Evolutionary conservation across 2,888 invertebrate species (phyloP), one percentile per base, ranked within the genome.

Genomic region (Ennomos fuscantarius): DNA sequence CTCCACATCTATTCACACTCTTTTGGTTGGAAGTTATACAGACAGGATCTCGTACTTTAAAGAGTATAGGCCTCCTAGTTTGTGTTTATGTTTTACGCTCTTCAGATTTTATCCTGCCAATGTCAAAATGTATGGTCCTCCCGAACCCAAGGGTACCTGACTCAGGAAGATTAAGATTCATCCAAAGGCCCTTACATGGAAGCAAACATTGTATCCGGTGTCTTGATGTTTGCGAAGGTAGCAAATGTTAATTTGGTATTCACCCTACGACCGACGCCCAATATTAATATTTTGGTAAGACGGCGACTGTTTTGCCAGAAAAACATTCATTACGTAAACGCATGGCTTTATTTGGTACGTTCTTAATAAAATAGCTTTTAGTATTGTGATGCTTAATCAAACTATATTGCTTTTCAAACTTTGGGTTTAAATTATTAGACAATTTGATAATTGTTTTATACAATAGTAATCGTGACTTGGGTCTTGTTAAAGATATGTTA

Each of bases 231-330:
- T 91, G 87, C 79, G 61, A 90, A 91, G 91, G 91, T 91, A 89
- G 76, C 81, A 79, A 79, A 90, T 91, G 91, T 92, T 91, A 92
- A 92, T 92, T 91, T 88, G 78, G 87, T 88, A 90, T 92, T 92
- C 91, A 89, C 88, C 90, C 89, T 81, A 74, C 72, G 68, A 72
- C 76, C 57, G 47, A 79, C 73, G 73, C 72, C 78, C 76, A 81
- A 87, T 89, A 90, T 91, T 90, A 89, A 90, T 90, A 90, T 89
- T 89, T 86, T 74, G 86, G 69, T 68, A 67, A 70, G 67, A 66
- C 72, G 56, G 60, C 51, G 63, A 63, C 68, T 59, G 69, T 65
- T 62, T 66, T 64, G 71, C 60, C 67, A 62, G 70, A 73, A 74
- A 82, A 82, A 81, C 76, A 80, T 82, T 80, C 74, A 73, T 79